Base-by-base conservation (phyloP, 2,888 invertebrate genomes). In the Anorthoa munda region DNA sequence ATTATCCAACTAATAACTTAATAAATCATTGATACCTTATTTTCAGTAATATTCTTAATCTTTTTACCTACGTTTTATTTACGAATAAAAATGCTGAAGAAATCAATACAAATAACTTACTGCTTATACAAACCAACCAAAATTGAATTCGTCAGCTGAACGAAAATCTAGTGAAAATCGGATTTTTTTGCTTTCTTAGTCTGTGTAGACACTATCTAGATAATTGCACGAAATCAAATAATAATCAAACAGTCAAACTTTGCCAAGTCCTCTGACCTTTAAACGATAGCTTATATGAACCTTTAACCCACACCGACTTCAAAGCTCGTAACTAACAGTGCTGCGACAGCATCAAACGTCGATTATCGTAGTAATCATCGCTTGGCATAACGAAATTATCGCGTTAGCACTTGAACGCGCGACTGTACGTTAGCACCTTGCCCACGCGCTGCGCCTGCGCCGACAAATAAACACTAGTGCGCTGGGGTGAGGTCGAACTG, bases 391-490 rank as follows among this genome's bases (percentile, higher is more conserved):
- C 84, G 23, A 68, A 81, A 81, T 83, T 85, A 86, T 79, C 89
- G 80, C 85, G 73, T 87, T 81, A 77, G 84, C 84, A 68, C 76
- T 76, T 75, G 3, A 12, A 60, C 76, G 78, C 86, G 85, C 88
- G 83, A 86, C 84, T 83, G 83, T 86, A 79, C 83, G 84, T 86
- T 86, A 86, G 81, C 90, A 89, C 90, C 90, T 75, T 90, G 89
- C 89, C 90, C 90, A 90, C 90, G 89, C 90, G 86, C 75, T 66
- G 67, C 70, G 67, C 67, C 67, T 75, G 81, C 78, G 75, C 84
- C 82, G 86, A 85, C 85, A 83, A 88, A 85, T 87, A 88, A 89
- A 89, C 86, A 85, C 81, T 70, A 78, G 72, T 68, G 76, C 69
- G 65, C 58, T 72, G 18, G 9, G 63, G 58, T 45, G 76, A 5